A percentile compares a stretch with the other conserved stretches of the same genome.
These are phyloP conservation scores for Geodia barretti DNA, from an alignment of 37 sponge, comb jelly and placozoan genomes.

Conservation along the genomic window DNA sequence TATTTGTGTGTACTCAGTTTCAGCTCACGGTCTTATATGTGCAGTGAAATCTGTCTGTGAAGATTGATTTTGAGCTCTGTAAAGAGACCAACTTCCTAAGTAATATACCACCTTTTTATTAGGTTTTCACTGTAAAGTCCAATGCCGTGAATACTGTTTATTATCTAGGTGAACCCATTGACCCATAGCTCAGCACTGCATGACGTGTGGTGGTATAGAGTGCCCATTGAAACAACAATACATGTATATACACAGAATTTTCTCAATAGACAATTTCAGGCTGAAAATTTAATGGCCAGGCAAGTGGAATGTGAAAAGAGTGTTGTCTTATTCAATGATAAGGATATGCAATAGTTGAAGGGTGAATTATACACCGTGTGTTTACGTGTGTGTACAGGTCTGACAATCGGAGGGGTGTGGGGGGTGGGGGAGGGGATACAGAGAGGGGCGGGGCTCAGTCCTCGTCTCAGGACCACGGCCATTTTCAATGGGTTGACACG, in stretches of 20 bases:
- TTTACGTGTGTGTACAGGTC: conserved; percentile 1
- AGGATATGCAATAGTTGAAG: neutral
- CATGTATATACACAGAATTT: too few species aligned
- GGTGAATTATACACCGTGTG: neutral
- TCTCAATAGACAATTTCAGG: too few species aligned
- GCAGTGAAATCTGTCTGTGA: neutral
- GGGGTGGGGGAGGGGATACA: conserved; percentile 62
- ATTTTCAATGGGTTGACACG: conserved; percentile 68
- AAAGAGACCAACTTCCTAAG: too few species aligned
- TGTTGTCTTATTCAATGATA: too few species aligned
- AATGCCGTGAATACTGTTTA: too few species aligned
- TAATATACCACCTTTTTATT: too few species aligned
- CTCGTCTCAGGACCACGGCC: conserved; percentile 41
- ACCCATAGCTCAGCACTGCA: too few species aligned
- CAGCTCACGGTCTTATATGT: neutral
- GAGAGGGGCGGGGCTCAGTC: conserved; percentile 27
- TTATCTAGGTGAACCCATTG: too few species aligned
- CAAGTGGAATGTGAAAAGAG: neutral
- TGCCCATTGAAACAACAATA: too few species aligned
- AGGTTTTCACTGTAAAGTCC: too few species aligned
- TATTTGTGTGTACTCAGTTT: neutral
- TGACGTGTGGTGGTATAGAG: too few species aligned
- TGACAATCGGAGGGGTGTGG: conserved; percentile 66
- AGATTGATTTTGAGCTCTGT: too few species aligned
- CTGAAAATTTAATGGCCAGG: neutral